These are phyloP conservation scores for Uropetala carovei DNA, from an alignment of 2,888 invertebrate species.

Conservation along the genomic window DNA sequence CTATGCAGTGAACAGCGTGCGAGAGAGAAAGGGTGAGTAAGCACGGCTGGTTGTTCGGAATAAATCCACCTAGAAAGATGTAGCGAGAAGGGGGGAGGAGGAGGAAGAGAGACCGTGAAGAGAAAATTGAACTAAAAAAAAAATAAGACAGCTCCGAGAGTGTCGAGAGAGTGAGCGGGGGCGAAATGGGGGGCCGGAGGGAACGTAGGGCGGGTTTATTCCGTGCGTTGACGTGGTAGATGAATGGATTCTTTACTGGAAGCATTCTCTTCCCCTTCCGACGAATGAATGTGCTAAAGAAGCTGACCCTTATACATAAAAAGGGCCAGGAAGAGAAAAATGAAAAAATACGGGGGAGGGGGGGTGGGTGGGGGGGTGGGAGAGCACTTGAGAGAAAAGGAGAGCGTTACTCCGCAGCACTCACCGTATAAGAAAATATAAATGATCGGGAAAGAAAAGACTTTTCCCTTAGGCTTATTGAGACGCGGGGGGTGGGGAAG, in stretches of 20 bases:
- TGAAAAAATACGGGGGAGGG: too few species aligned
- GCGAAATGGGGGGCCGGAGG: not conserved
- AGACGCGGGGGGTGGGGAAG: not conserved
- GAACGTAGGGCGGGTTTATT: not conserved
- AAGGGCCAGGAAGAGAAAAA: not conserved
- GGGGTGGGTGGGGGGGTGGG: not conserved
- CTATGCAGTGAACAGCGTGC: not conserved
- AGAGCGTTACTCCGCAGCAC: not conserved
- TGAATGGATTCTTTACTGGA: constrained; percentile 33
- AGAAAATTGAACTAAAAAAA: not conserved
- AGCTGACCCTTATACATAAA: constrained; percentile 41
- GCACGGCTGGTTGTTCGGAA: not conserved
- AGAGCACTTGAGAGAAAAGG: not conserved
- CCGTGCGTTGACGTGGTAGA: constrained; percentile 14
- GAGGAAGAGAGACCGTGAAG: not conserved
- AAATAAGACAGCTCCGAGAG: not conserved
- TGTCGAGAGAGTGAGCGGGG: not conserved
- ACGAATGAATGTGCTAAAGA: constrained; percentile 45
- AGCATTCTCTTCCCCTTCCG: constrained; percentile 7
- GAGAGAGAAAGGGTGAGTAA: not conserved
- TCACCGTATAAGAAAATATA: constrained; percentile 54
- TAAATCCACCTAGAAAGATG: not conserved
- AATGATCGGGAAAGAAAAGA: constrained; percentile 52
- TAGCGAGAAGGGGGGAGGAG: not conserved
- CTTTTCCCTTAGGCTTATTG: constrained; percentile 1